A percentile compares a stretch with the other conserved stretches of the same genome.
Evolutionary conservation across 2,797 vertebrate genomes (phyloP).

Genomic region (Thaleichthys pacificus): DNA sequence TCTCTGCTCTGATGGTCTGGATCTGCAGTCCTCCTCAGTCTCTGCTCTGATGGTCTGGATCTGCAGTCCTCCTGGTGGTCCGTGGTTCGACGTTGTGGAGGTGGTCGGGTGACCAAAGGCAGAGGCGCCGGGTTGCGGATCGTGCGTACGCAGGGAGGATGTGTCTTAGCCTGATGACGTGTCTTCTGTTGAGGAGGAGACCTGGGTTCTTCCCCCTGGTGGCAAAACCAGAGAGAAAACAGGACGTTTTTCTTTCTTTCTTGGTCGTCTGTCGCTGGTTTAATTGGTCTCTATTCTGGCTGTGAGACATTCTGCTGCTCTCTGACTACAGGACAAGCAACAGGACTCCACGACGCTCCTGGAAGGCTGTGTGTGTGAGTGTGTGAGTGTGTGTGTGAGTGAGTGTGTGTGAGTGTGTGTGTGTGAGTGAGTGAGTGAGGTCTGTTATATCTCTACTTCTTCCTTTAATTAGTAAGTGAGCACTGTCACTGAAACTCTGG

Average conservation of each 20-base stretch:
- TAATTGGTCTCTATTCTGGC: constrained; percentile 5
- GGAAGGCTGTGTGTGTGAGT: background rate
- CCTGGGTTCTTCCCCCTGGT: too few relatives aligned
- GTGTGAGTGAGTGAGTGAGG: background rate
- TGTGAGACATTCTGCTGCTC: background rate
- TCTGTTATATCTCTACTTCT: background rate
- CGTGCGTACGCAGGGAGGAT: too few relatives aligned
- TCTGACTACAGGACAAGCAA: background rate
- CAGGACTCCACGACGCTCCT: background rate
- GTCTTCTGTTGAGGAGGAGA: too few relatives aligned
- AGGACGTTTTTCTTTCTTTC: background rate
- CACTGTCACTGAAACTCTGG: background rate
- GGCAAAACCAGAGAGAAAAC: too few relatives aligned
- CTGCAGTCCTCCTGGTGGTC: too few relatives aligned
- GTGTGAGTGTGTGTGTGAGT: background rate
- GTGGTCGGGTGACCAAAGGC: too few relatives aligned
- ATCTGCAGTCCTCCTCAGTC: too few relatives aligned
- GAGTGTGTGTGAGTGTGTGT: background rate
- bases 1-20: too few relatives aligned
- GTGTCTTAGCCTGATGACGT: too few relatives aligned
- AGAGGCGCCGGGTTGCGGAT: too few relatives aligned
- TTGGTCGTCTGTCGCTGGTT: background rate
- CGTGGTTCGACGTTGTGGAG: too few relatives aligned
- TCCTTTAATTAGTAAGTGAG: constrained; percentile 3
- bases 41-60: too few relatives aligned